These are phyloP conservation scores for Bostrychus sinensis DNA, from an alignment of 2,113 vertebrate genomes.

Conservation along the genomic window DNA sequence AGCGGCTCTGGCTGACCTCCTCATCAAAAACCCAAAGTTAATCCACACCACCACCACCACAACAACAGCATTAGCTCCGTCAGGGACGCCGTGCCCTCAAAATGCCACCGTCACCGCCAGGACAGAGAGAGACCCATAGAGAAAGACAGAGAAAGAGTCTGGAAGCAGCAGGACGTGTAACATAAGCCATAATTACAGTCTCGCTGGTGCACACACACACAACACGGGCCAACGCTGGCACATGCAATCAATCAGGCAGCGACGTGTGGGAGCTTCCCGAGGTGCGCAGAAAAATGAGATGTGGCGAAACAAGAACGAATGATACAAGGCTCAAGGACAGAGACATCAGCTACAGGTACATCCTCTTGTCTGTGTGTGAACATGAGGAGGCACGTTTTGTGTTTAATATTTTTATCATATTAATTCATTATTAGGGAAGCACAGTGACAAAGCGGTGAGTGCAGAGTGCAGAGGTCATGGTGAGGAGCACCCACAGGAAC, in stretches of 20 bases:
- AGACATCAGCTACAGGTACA: conserved; percentile 21
- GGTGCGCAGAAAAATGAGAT: conserved; percentile 51
- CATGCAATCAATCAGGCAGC: conserved; percentile 48
- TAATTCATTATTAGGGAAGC: too few species aligned
- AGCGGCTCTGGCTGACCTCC: conserved; percentile 34
- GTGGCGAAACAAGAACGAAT: conserved; percentile 36
- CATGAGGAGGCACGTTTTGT: not conserved
- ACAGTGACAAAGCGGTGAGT: too few species aligned
- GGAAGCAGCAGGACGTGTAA: conserved; percentile 37
- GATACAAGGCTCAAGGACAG: conserved; percentile 58
- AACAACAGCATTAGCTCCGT: too few species aligned
- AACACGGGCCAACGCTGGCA: conserved; percentile 36
- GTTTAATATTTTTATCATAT: too few species aligned
- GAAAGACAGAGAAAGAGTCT: conserved; percentile 4
- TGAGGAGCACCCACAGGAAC: too few species aligned
- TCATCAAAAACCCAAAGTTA: conserved; percentile 31
- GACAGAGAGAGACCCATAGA: conserved; percentile 40
- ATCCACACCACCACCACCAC: conserved; percentile 38
- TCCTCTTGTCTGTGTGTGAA: conserved; percentile 11
- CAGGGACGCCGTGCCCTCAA: conserved; percentile 56
- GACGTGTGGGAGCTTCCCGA: conserved; percentile 40
- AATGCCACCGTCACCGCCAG: conserved; percentile 49
- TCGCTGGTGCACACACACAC: conserved; percentile 25
- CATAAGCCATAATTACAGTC: conserved; percentile 58
- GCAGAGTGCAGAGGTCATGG: too few species aligned